Base-by-base conservation (phyloP, 1,140 invertebrate genomes). In the Sesamia nonagrioides region DNA sequence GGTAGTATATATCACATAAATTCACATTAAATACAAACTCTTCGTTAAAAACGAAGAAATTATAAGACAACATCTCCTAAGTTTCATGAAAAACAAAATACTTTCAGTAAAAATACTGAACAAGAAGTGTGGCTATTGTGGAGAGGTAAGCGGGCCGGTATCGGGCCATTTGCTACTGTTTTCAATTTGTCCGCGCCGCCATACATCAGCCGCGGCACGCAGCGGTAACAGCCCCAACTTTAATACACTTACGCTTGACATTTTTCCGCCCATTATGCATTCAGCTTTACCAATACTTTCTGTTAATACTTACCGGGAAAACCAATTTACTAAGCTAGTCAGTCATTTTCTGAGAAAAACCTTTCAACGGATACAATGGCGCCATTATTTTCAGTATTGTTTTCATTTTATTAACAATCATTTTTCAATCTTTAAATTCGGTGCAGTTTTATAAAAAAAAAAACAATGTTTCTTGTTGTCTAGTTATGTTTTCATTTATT, bases 191-290 rank as follows among this genome's bases (percentile, higher is more conserved):
- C 89, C 85, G 82, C 80, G 89, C 86, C 84, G 71, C 90, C 87
- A 91, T 92, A 91, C 90, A 92, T 93, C 91, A 92, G 90, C 82
- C 71, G 80, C 80, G 86, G 89, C 85, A 87, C 86, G 87, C 87
- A 86, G 88, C 85, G 84, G 80, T 86, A 85, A 91, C 84, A 63
- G 75, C 84, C 87, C 89, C 85, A 88, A 89, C 89, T 91, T 91
- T 93, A 93, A 92, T 92, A 91, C 89, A 91, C 90, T 92, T 91
- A 91, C 86, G 85, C 82, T 80, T 92, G 90, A 91, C 91, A 91
- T 93, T 92, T 92, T 93, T 89, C 86, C 88, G 82, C 84, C 87
- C 88, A 92, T 92, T 91, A 92, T 92, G 89, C 89, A 92, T 93
- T 92, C 85, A 80, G 82, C 86, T 91, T 86, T 90, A 86, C 86